Evolutionary conservation across 2,888 invertebrate species (phyloP), one percentile per base, ranked within the genome.

Genomic region (Anorthoa munda): DNA sequence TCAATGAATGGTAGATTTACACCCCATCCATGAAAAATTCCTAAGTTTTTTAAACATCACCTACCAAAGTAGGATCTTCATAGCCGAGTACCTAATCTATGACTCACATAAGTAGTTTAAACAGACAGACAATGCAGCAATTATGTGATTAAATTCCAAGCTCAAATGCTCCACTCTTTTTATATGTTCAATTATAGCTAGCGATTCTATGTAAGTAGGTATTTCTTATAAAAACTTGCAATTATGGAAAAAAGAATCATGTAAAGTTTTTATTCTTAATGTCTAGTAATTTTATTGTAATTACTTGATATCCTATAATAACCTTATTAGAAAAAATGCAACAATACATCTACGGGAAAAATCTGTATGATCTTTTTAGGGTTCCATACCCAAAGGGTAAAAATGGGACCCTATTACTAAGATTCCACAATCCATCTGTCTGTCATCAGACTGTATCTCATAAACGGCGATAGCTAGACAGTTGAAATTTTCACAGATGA

Each of bases 101-200:
- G 88, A 90, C 72, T 88, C 88, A 88, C 21, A 4, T 77, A 78
- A 76, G 81, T 85, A 68, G 73, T 84, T 81, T 77, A 84, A 81
- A 81, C 79, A 86, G 86, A 74, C 79, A 81, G 74, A 87, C 86
- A 88, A 86, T 87, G 74, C 82, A 77, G 74, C 85, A 87, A 89
- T 90, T 88, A 84, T 86, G 75, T 82, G 81, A 85, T 86, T 86
- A 82, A 77, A 87, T 82, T 79, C 81, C 69, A 74, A 79, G 78
- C 83, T 85, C 77, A 75, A 83, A 77, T 76, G 77, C 64, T 82
- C 45, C 26, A 81, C 69, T 70, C 79, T 87, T 86, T 87, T 82
- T 87, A 81, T 84, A 84, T 59, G 68, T 71, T 72, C 66, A 84
- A 84, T 87, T 81, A 81, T 76, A 73, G n/a, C 65, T 55, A 60